Evolutionary conservation across 2,113 vertebrate species (phyloP).

Genomic region (Mesocricetus auratus): DNA sequence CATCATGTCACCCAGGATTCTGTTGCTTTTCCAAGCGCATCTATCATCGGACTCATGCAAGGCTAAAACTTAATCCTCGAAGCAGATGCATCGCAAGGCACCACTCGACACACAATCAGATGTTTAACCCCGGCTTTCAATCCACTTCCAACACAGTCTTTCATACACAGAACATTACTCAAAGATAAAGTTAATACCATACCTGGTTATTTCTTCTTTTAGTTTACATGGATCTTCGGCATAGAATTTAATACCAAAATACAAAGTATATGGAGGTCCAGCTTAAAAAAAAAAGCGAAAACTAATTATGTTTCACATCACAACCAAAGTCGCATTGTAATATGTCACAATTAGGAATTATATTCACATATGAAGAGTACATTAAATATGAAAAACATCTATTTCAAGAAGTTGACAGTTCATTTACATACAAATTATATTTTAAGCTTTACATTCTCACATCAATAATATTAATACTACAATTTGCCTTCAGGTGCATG

Average conservation of each 20-base stretch:
- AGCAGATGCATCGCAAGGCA: background rate
- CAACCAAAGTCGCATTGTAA: constrained; percentile 6
- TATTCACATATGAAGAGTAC: background rate
- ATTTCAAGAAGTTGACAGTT: background rate
- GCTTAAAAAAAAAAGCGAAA: constrained; percentile 84
- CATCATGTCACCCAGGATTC: background rate
- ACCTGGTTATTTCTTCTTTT: constrained; percentile 95
- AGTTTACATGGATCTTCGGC: constrained; percentile 93
- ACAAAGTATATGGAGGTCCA: constrained; percentile 95
- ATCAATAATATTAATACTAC: background rate
- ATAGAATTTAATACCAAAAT: constrained; percentile 97
- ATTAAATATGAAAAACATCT: background rate
- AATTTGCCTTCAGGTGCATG: background rate
- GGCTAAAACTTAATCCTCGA: background rate
- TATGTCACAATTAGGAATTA: constrained; percentile 25
- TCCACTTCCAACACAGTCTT: constrained; percentile 51
- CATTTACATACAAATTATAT: background rate
- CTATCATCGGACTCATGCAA: constrained; percentile 3
- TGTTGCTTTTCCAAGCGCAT: constrained; percentile 29
- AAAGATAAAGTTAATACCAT: constrained; percentile 69
- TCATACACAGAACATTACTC: background rate
- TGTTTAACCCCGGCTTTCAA: background rate
- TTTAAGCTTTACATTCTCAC: background rate
- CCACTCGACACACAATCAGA: background rate
- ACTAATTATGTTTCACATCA: constrained; percentile 60